These are phyloP conservation scores for Oreochromis mossambicus DNA, from an alignment of 2,797 vertebrate species.

Conservation along the genomic window DNA sequence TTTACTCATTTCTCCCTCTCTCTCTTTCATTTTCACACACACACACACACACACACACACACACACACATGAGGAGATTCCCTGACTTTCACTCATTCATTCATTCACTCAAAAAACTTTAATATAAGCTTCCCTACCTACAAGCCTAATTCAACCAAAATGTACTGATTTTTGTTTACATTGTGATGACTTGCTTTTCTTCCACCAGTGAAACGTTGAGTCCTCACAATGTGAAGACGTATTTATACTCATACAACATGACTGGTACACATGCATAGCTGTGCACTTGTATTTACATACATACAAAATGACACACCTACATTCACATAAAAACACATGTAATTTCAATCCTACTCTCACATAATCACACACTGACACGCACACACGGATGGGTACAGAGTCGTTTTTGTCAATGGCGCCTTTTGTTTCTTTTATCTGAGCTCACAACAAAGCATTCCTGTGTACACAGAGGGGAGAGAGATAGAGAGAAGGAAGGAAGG, in stretches of 20 bases:
- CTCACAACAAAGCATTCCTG: constrained; percentile 76
- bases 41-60: neutral
- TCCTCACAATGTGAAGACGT: neutral
- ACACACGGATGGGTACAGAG: constrained; percentile 52
- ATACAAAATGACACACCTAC: neutral
- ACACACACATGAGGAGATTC: neutral
- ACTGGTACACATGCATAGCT: neutral
- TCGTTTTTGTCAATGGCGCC: constrained; percentile 73
- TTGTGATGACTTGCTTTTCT: neutral
- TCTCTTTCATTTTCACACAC: neutral
- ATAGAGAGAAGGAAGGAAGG: constrained; percentile 7
- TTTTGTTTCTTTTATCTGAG: constrained; percentile 77
- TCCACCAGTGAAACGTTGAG: neutral
- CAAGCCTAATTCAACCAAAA: neutral
- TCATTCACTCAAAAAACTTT: neutral
- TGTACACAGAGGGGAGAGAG: constrained; percentile 59
- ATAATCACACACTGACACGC: constrained; percentile 34
- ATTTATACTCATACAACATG: neutral
- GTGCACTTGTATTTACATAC: neutral
- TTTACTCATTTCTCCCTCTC: constrained; percentile 25
- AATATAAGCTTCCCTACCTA: neutral
- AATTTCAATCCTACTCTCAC: constrained; percentile 34
- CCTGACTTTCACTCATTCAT: neutral
- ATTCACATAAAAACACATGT: constrained; percentile 6
- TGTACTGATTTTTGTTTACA: neutral